These are phyloP conservation scores for Ptilorrhoa leucosticta DNA, from an alignment of 2,113 vertebrate genomes.

Conservation along the genomic window DNA sequence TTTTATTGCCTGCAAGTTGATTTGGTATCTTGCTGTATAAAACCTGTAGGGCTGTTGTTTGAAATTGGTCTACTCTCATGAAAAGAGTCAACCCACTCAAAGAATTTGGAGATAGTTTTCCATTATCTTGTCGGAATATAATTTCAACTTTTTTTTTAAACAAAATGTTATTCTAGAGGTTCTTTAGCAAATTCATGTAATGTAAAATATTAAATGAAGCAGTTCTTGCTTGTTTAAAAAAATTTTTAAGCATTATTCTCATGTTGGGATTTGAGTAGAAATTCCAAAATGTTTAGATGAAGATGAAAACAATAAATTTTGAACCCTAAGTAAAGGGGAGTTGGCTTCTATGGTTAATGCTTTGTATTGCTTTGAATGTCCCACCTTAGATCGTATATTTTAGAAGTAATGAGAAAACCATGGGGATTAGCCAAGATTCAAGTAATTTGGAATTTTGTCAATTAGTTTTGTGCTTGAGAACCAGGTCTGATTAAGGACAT, in stretches of 20 bases:
- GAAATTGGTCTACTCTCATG: neutral
- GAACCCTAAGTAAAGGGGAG: neutral
- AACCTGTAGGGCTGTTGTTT: neutral
- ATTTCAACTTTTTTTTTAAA: accelerated
- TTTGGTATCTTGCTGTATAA: neutral
- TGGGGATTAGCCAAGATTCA: neutral
- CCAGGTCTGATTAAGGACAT: neutral
- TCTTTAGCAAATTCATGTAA: neutral
- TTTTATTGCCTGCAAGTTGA: neutral
- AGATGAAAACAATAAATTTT: neutral
- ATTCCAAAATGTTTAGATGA: neutral
- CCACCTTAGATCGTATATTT: neutral
- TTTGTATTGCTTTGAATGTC: neutral
- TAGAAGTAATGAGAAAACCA: neutral
- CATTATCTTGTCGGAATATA: neutral
- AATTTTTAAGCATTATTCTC: neutral
- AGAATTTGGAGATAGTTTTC: neutral
- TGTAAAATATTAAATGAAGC: neutral
- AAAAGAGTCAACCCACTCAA: neutral
- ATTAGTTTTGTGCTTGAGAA: neutral
- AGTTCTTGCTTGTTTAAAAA: neutral
- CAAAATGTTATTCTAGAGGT: neutral
- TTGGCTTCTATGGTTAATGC: neutral
- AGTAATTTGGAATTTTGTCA: neutral
- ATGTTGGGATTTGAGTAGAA: neutral